Base-by-base conservation (phyloP, 64 coral and sea anemone species). In the Exaiptasia diaphana region DNA sequence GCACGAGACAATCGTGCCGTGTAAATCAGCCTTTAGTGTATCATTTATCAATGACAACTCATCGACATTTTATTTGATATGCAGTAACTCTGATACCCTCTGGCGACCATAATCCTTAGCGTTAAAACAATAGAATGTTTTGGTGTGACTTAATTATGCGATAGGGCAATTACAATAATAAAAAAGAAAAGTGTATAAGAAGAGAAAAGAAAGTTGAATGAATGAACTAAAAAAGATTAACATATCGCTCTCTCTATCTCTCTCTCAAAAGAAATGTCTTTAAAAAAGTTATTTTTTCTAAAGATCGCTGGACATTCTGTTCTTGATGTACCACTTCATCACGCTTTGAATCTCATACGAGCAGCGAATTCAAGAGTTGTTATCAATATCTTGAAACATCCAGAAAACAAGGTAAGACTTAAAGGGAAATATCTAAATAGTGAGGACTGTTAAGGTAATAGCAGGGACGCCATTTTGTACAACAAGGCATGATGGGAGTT, bases 271-370 rank as follows among this genome's bases (percentile, higher is more conserved):
- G 53, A 25, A 54, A 31, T 58, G 33, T 55, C 13, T 15, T 12
- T 11, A 65, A 9, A 65, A 12, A 65, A 65, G 9, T 18, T 18
- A 12, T 10, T 52, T 52, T n/a, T 52, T 64, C 41, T 12, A 38
- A 38, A 82, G 79, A 61, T 82, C 13, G 45, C 64, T 9, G 63
- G 62, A 50, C 34, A 4, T 28, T 58, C 61, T 25, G 57, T 87
- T 7, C 18, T 70, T 46, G 59, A 87, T 78, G 84, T 87, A 26
- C 84, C 84, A 3, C 84, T 77, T 24, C 25, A 87, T 44, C 59
- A 67, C 13, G 74, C 64, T 53, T 39, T 68, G 3, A 78, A 87
- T 34, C 43, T 87, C 24, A n/a, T 87, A 22, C 73, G 84, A 23
- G 84, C 73, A 50, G 41, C 84, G 8, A 30, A 87, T 33, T 52